Evolutionary conservation across 2,113 vertebrate genomes (phyloP).

Genomic region (Etheostoma cragini): DNA sequence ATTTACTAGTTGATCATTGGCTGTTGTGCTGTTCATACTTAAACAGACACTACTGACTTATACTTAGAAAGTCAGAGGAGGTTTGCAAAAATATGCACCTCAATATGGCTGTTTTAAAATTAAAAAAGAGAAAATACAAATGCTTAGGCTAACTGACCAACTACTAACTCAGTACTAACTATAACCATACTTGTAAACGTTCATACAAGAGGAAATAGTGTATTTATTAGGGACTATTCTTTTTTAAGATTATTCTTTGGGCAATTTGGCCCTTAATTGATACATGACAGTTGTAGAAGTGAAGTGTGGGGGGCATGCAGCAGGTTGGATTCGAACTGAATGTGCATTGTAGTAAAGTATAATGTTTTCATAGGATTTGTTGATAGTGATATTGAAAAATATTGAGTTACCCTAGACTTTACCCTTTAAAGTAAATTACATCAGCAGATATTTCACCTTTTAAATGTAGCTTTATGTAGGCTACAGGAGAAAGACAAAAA

Average conservation of each 20-base stretch:
- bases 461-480: not conserved
- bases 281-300: too few species aligned
- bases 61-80: too few species aligned
- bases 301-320: too few species aligned
- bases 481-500: not conserved
- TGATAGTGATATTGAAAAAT: not conserved
- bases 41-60: not conserved
- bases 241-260: too few species aligned
- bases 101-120: not conserved
- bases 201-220: not conserved
- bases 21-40: not conserved
- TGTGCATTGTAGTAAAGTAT: not conserved
- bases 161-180: not conserved
- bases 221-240: not conserved
- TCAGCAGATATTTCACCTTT: not conserved
- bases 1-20: constrained; percentile 2
- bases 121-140: not conserved
- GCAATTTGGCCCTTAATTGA: too few species aligned
- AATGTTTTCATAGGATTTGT: not conserved
- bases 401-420: not conserved
- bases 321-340: too few species aligned
- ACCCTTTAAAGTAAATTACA: not conserved
- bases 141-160: too few species aligned
- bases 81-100: not conserved
- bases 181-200: not conserved